phyloP scores from a whole-genome alignment of 2,797 vertebrate genomes.

The Darevskia nairensis region DNA sequence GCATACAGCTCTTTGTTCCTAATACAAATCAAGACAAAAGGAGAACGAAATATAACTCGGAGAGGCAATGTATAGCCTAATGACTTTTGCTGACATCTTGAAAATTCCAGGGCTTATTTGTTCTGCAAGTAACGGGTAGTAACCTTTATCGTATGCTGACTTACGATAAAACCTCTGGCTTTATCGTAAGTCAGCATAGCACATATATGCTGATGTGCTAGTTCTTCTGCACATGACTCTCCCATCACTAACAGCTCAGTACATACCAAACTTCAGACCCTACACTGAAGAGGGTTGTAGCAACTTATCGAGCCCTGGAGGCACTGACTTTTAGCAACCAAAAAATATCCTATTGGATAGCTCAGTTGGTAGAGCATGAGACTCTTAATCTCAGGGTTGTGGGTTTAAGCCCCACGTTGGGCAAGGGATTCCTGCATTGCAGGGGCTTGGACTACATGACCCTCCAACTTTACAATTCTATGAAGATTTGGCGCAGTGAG shows the following conservation, averaged over 20 bases:
- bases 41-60: background rate
- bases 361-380: too few species aligned
- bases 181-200: background rate
- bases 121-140: background rate
- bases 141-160: too few species aligned
- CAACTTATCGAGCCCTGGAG: background rate
- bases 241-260: too few species aligned
- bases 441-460: too few species aligned
- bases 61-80: background rate
- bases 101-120: background rate
- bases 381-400: too few species aligned
- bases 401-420: too few species aligned
- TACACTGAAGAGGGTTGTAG: background rate
- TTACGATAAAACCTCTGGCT: background rate
- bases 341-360: background rate
- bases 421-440: too few species aligned
- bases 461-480: too few species aligned
- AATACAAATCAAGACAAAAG: background rate
- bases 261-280: background rate
- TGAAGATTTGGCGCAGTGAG: background rate
- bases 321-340: background rate
- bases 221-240: background rate
- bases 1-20: background rate
- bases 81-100: background rate
- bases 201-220: too few species aligned